These are phyloP conservation scores for Drosophila arawakana DNA, from an alignment of 1,140 invertebrate genomes.

Conservation along the genomic window DNA sequence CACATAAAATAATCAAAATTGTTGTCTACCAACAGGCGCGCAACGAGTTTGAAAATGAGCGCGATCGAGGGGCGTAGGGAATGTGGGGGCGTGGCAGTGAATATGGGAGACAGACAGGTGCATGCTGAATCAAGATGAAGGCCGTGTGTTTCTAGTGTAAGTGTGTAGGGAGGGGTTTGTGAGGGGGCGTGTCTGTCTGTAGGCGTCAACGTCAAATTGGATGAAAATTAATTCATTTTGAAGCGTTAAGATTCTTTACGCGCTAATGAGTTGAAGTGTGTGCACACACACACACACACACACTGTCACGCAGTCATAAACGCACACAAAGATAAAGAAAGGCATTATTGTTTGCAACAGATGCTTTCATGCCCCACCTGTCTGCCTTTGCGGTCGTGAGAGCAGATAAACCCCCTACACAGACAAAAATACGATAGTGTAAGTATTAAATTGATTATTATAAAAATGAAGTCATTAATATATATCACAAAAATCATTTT, in stretches of 20 bases:
- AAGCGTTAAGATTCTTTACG: slow-evolving; percentile 80
- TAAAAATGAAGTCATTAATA: no score
- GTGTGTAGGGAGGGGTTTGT: no score
- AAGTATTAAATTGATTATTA: no score
- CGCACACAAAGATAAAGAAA: slow-evolving; percentile 16
- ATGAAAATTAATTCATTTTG: slow-evolving; percentile 82
- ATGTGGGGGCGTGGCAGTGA: neutral
- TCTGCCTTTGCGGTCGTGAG: slow-evolving; percentile 47
- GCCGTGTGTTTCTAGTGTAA: neutral
- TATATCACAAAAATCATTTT: no score
- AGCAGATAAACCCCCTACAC: slow-evolving; percentile 4
- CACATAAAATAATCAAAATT: slow-evolving; percentile 52
- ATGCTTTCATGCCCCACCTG: slow-evolving; percentile 57
- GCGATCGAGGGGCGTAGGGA: neutral
- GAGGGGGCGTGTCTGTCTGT: slow-evolving; percentile 7
- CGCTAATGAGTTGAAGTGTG: slow-evolving; percentile 79
- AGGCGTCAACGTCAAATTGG: slow-evolving; percentile 71
- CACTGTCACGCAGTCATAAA: slow-evolving; percentile 3
- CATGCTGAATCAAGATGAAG: slow-evolving; percentile 66
- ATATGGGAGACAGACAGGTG: slow-evolving; percentile 50
- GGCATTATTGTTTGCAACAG: slow-evolving; percentile 54
- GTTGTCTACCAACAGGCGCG: slow-evolving; percentile 33
- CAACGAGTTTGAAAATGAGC: neutral
- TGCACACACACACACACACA: slow-evolving; percentile 17
- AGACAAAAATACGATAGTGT: no score